Conservation (phyloP, 1,140 invertebrate genomes). For the Ips nitidus region DNA sequence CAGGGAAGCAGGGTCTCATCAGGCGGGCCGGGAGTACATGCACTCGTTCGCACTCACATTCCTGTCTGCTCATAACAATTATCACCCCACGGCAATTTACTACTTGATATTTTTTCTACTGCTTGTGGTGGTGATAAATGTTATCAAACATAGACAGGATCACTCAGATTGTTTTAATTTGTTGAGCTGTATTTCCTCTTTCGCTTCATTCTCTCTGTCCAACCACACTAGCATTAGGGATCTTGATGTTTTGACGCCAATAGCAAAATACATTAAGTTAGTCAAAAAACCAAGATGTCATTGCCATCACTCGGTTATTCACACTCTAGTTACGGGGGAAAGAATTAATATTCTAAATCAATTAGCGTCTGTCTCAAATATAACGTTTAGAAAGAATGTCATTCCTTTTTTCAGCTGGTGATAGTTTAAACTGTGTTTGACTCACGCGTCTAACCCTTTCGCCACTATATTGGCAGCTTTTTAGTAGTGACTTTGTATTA, state of each 20-base stretch:
- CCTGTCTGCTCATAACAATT: not conserved
- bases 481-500: not conserved
- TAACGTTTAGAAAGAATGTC: slow-evolving; percentile 13
- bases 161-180: slow-evolving; percentile 20
- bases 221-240: not conserved
- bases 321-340: slow-evolving; percentile 22
- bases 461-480: not conserved
- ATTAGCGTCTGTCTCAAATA: slow-evolving; percentile 25
- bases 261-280: slow-evolving; percentile 7
- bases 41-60: slow-evolving; percentile 39
- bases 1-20: slow-evolving; percentile 55
- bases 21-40: slow-evolving; percentile 48
- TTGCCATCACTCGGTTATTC: slow-evolving; percentile 21
- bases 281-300: slow-evolving; percentile 31
- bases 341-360: slow-evolving; percentile 9
- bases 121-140: not conserved
- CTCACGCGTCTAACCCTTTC: not conserved
- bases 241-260: slow-evolving; percentile 30
- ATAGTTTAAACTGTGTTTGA: slow-evolving; percentile 25
- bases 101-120: too few relatives aligned
- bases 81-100: not conserved
- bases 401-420: slow-evolving; percentile 26
- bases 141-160: not conserved
- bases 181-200: slow-evolving; percentile 8
- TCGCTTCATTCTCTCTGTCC: slow-evolving; percentile 6